Base-by-base conservation (phyloP, 2,888 invertebrate genomes). In the Tipula lateralis region DNA sequence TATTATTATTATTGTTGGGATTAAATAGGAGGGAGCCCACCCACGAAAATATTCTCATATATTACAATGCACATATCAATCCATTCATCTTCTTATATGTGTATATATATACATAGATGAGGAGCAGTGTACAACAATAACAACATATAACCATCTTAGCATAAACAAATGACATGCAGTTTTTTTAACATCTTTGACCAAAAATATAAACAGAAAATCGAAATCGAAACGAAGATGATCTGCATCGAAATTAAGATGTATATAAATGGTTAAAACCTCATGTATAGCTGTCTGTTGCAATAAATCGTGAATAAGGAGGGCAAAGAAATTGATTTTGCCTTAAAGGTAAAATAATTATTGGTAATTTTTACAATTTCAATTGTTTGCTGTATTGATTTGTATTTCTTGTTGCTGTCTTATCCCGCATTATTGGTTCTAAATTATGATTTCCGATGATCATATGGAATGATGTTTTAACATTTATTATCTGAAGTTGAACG, bases 1-100 rank as follows among this genome's bases (percentile, higher is more conserved):
- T 66, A 66, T 24, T 24, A 12, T 66, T 66, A 24, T 66, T 66
- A 66, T 66, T 66, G 24, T 66, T 66, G 24, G 19, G 66, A 66
- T 66, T 66, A 24, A 66, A 66, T 66, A 66, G 66, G 66, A 66
- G 66, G 66, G 66, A 66, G 66, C 66, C 66, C 66, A 66, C 66
- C 66, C 66, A 66, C 66, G 66, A 66, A 24, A 66, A 24, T 66
- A 24, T 66, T 66, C 44, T 16, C 16, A 16, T 44, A 44, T 36
- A 9, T 9, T 7, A 36, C 16, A 66, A 19, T 24, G 24, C 66
- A 24, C 24, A 66, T 24, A 66, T 66, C 66, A 66, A 66, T 66
- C 66, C 24, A 66, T 66, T 66, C 66, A 66, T 66, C 66, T 66
- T 66, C 66, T 66, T 66, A 66, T n/a, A n/a, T n/a, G n/a, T n/a